phyloP scores from a whole-genome alignment of 2,888 invertebrate species.

The Venusia cambrica region DNA sequence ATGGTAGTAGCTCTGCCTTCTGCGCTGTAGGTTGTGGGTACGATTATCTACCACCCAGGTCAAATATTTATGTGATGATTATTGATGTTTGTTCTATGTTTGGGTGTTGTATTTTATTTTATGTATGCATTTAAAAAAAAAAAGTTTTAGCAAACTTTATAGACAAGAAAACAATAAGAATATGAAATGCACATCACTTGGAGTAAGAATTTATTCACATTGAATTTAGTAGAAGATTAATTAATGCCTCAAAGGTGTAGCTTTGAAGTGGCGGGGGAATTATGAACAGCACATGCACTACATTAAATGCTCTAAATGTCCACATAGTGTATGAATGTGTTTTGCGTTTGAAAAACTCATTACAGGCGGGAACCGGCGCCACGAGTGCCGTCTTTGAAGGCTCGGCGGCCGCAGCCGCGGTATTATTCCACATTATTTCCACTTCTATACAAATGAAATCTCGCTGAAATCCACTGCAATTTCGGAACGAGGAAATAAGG shows the following conservation, averaged over 20 bases:
- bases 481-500: slow-evolving; percentile 77
- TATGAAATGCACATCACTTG: too few species aligned
- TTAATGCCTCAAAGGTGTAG: slow-evolving; percentile 29
- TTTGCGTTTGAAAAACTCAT: slow-evolving; percentile 78
- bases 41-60: too few species aligned
- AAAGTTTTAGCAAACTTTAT: too few species aligned
- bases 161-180: too few species aligned
- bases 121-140: too few species aligned
- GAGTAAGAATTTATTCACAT: too few species aligned
- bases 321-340: slow-evolving; percentile 69
- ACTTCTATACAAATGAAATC: slow-evolving; percentile 80
- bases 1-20: too few species aligned
- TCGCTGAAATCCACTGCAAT: slow-evolving; percentile 79
- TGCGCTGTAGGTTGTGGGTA: too few species aligned
- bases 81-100: too few species aligned
- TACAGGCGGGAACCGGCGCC: slow-evolving; percentile 71
- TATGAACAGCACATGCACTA: slow-evolving; percentile 50
- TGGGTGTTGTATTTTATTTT: too few species aligned
- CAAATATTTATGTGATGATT: too few species aligned
- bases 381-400: slow-evolving; percentile 79
- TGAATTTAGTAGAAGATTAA: slow-evolving; percentile 22
- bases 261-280: slow-evolving; percentile 33
- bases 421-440: slow-evolving; percentile 79
- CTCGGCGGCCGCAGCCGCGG: slow-evolving; percentile 71
- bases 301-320: slow-evolving; percentile 59